These are phyloP conservation scores for Festucalex cinctus DNA, from an alignment of 2,113 vertebrate genomes.

Conservation along the genomic window DNA sequence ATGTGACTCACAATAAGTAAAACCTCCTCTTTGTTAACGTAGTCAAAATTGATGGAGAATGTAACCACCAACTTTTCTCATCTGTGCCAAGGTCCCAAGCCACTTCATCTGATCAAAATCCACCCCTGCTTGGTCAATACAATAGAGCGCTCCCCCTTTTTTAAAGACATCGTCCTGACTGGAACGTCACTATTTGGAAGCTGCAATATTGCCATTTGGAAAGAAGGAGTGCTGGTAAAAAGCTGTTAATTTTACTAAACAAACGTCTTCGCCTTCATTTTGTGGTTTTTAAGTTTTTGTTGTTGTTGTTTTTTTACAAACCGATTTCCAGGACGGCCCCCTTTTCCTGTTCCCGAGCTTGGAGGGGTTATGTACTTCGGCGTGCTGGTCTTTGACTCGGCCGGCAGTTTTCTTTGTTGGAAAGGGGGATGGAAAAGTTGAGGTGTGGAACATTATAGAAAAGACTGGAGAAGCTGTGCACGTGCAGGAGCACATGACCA, in stretches of 20 bases:
- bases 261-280: background rate
- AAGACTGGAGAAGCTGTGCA: slow-evolving; percentile 78
- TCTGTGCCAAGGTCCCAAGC: slow-evolving; percentile 61
- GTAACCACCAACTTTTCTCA: background rate
- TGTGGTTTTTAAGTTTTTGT: background rate
- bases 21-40: background rate
- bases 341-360: slow-evolving; percentile 75
- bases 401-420: slow-evolving; percentile 87
- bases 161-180: slow-evolving; percentile 83
- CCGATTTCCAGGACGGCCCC: slow-evolving; percentile 69
- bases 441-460: slow-evolving; percentile 90
- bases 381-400: slow-evolving; percentile 87
- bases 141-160: slow-evolving; percentile 85
- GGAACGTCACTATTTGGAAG: slow-evolving; percentile 60
- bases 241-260: background rate
- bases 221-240: slow-evolving; percentile 82
- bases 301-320: background rate
- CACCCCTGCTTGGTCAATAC: slow-evolving; percentile 79
- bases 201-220: slow-evolving; percentile 88
- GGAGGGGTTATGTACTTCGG: slow-evolving; percentile 68
- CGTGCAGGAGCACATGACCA: slow-evolving; percentile 70
- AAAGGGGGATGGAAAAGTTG: slow-evolving; percentile 82
- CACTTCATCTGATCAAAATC: slow-evolving; percentile 46
- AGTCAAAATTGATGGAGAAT: too few species aligned
- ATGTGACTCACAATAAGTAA: background rate